Percentiles rank a stretch among this genome's conserved stretches.
Conservation (phyloP, 2,888 invertebrate genomes). For the Escarpia spicata region DNA sequence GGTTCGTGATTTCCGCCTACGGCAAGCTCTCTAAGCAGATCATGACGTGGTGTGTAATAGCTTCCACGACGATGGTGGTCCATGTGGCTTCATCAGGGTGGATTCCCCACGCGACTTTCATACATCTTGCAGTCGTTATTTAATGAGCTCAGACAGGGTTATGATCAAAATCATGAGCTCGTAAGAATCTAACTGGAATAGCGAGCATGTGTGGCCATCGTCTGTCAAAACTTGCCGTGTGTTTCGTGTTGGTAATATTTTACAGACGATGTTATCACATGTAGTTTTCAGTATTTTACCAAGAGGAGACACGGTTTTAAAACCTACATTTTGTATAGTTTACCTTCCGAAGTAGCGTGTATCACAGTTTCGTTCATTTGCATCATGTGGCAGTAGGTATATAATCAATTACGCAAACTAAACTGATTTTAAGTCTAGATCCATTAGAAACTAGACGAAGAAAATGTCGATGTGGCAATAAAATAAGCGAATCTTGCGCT, state of each 20-base stretch:
- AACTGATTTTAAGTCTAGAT: too few species aligned
- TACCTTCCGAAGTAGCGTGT: too few species aligned
- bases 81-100: not conserved
- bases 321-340: too few species aligned
- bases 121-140: not conserved
- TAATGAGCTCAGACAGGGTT: not conserved
- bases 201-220: not conserved
- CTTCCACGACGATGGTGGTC: conserved; percentile 16
- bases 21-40: not conserved
- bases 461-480: too few species aligned
- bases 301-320: too few species aligned
- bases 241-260: not conserved
- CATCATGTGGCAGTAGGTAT: too few species aligned
- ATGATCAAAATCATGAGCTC: conserved; percentile 7
- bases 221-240: not conserved
- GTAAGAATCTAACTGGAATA: not conserved
- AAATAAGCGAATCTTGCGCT: too few species aligned
- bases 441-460: too few species aligned
- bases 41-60: not conserved
- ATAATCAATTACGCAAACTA: too few species aligned
- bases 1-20: not conserved
- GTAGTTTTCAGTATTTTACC: too few species aligned
- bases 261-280: not conserved
- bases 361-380: too few species aligned
- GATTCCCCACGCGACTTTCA: not conserved